These are phyloP conservation scores for Pentalonia nigronervosa DNA, from an alignment of 1,140 invertebrate genomes.

Conservation along the genomic window DNA sequence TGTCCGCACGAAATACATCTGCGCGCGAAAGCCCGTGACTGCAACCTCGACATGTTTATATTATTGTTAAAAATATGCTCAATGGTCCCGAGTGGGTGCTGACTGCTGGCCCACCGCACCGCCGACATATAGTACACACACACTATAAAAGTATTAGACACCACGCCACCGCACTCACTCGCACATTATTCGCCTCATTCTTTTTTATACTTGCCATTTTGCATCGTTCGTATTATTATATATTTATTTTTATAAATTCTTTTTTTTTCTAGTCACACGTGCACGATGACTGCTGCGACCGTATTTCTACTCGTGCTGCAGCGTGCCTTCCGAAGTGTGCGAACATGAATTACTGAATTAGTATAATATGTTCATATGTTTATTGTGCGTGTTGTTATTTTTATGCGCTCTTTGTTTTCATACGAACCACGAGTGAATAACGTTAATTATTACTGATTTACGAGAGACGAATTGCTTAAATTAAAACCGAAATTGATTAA, in stretches of 20 bases:
- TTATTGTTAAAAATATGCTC: slow-evolving; percentile 12
- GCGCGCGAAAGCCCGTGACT: neutral
- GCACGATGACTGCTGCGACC: neutral
- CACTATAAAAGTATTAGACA: neutral
- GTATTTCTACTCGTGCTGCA: neutral
- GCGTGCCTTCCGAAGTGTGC: neutral
- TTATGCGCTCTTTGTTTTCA: neutral
- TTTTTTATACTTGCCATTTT: neutral
- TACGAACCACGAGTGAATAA: neutral
- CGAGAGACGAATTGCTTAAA: neutral
- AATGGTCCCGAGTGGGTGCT: slow-evolving; percentile 22
- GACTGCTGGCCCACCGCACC: neutral
- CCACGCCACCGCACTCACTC: neutral
- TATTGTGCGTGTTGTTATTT: neutral
- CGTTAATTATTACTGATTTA: neutral
- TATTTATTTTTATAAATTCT: slow-evolving; percentile 7
- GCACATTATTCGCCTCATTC: neutral
- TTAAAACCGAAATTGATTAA: neutral
- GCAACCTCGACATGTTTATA: slow-evolving; percentile 27
- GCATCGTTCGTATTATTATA: neutral
- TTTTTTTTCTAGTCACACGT: neutral
- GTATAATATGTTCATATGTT: no score
- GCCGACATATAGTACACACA: slow-evolving; percentile 7
- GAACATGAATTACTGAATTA: neutral
- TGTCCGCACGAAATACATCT: neutral